Evolutionary conservation across 1,140 invertebrate genomes (phyloP).

Genomic region (Penaeus indicus): DNA sequence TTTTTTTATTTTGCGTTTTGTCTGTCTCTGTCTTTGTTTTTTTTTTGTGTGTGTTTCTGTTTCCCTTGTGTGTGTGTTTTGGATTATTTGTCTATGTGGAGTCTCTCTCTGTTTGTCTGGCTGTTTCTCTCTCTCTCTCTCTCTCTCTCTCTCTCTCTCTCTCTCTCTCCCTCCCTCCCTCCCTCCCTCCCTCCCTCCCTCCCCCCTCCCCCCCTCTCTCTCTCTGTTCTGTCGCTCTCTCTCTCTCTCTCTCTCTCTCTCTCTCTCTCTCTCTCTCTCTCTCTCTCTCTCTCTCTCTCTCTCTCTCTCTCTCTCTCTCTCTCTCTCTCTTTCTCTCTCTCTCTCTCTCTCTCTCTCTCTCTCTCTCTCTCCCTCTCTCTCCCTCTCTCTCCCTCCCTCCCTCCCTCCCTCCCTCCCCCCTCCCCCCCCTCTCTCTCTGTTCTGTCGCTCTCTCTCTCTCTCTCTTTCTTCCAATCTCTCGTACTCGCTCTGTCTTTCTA

Average conservation of each 20-base stretch:
- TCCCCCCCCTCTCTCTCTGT: neutral
- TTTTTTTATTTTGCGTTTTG: no score
- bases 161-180: neutral
- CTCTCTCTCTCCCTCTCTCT: neutral
- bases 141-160: neutral
- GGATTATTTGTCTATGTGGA: no score
- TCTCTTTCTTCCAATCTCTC: neutral
- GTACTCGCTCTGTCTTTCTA: neutral
- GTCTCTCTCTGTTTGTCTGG: no score
- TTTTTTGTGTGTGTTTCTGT: no score
- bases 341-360: neutral
- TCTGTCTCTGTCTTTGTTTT: no score
- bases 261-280: neutral
- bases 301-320: neutral
- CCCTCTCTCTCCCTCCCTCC: neutral
- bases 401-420: neutral
- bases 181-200: neutral
- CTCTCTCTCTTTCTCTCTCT: neutral
- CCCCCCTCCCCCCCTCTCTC: neutral
- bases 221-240: neutral
- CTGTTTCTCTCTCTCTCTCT: neutral
- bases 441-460: slow-evolving; percentile 3
- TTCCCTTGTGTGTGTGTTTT: no score
- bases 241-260: neutral
- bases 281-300: neutral